Percentiles rank a stretch among this genome's conserved stretches.
These are phyloP conservation scores for Oncorhynchus nerka DNA, from an alignment of 2,113 vertebrate genomes.

Conservation along the genomic window DNA sequence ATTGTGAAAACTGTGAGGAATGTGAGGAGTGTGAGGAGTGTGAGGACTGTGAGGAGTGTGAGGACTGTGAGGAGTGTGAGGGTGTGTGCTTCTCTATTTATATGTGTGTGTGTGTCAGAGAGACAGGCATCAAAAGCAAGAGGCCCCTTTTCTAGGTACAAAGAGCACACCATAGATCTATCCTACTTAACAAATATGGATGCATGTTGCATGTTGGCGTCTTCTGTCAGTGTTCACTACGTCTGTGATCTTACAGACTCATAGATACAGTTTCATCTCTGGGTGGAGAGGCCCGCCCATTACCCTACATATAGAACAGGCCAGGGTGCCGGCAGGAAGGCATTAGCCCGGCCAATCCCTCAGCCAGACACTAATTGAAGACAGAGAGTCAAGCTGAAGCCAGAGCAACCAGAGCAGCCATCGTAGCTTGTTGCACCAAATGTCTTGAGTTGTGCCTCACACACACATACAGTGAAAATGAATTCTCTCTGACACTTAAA, in stretches of 20 bases:
- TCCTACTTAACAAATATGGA: no score
- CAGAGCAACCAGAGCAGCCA: neutral
- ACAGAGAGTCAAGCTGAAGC: neutral
- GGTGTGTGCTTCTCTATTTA: conserved; percentile 6
- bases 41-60: neutral
- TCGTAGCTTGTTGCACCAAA: neutral
- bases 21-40: neutral
- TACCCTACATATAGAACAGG: neutral
- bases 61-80: neutral
- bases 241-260: no score
- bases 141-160: no score
- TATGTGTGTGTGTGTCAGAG: conserved; percentile 1
- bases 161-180: no score
- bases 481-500: conserved; percentile 27
- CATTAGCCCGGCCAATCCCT: neutral
- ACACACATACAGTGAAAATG: conserved; percentile 27
- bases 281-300: neutral
- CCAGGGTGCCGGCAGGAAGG: neutral
- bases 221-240: no score
- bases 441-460: neutral
- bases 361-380: conserved; percentile 1
- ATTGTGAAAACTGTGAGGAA: neutral
- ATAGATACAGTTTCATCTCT: no score
- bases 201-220: no score
- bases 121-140: neutral